A percentile compares a stretch with the other conserved stretches of the same genome.
phyloP scores from a whole-genome alignment of 2,113 vertebrate genomes.

The Plestiodon gilberti region DNA sequence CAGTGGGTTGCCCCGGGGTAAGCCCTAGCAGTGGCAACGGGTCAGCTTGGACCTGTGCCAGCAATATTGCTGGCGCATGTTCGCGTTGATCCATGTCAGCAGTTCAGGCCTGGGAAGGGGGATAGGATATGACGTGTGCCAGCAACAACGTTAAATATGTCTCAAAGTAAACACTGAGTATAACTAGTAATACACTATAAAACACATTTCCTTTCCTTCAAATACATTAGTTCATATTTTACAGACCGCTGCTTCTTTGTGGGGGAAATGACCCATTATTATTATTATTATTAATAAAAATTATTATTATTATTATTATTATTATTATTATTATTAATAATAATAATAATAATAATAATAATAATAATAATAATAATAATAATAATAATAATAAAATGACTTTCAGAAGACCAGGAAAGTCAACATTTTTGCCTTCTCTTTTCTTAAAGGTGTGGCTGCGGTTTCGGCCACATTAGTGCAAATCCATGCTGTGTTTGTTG shows the following conservation, averaged over 20 bases:
- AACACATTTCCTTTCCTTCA: background rate
- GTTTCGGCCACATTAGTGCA: background rate
- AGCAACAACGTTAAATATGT: background rate
- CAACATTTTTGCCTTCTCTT: background rate
- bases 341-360: no score
- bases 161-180: conserved; percentile 25
- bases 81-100: no score
- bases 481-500: background rate
- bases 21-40: no score
- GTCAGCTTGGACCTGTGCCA: no score
- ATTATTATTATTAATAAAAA: background rate
- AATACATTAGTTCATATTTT: background rate
- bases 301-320: no score
- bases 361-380: no score
- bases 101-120: no score
- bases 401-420: conserved; percentile 9
- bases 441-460: background rate
- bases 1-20: no score
- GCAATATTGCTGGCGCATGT: no score
- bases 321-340: no score
- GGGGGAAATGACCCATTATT: background rate
- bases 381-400: no score
- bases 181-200: conserved; percentile 2
- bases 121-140: no score
- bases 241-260: background rate